Evolutionary conservation across 2,797 vertebrate genomes (phyloP).

Genomic region (Leptatherina wallacei): DNA sequence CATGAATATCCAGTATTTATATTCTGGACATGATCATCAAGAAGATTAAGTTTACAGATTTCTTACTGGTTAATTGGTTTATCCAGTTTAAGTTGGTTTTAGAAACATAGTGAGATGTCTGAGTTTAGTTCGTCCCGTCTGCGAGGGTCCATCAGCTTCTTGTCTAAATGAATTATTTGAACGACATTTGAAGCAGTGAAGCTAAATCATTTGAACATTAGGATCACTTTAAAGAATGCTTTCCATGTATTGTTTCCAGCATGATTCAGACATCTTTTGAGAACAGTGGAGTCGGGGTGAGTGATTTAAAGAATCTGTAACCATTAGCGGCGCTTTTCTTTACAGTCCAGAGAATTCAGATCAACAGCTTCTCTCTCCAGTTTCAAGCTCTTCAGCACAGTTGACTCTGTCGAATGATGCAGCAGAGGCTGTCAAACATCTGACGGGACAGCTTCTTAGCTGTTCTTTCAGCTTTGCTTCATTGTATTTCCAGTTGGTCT

Average conservation of each 20-base stretch:
- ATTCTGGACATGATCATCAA: no score
- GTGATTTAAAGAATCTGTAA: not conserved
- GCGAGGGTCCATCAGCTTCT: not conserved
- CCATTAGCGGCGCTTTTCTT: slow-evolving; percentile 1
- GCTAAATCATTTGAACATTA: not conserved
- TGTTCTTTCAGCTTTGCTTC: slow-evolving; percentile 13
- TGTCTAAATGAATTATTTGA: not conserved
- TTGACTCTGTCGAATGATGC: slow-evolving; percentile 6
- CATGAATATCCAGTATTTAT: no score
- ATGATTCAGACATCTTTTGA: not conserved
- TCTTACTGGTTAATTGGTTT: not conserved
- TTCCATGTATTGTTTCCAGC: not conserved
- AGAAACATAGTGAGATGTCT: not conserved
- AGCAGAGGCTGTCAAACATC: slow-evolving; percentile 10
- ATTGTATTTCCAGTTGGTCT: not conserved
- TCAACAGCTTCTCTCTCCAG: slow-evolving; percentile 13
- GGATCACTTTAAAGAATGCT: not conserved
- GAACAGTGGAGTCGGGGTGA: not conserved
- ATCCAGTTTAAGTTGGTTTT: not conserved
- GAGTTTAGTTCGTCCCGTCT: not conserved
- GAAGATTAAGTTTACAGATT: no score
- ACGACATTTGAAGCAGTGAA: not conserved
- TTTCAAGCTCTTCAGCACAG: not conserved
- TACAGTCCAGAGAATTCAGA: not conserved
- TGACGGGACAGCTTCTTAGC: slow-evolving; percentile 23